Evolutionary conservation across 1,140 invertebrate species (phyloP), one percentile per base, ranked within the genome.

Genomic region (Euura lappo): DNA sequence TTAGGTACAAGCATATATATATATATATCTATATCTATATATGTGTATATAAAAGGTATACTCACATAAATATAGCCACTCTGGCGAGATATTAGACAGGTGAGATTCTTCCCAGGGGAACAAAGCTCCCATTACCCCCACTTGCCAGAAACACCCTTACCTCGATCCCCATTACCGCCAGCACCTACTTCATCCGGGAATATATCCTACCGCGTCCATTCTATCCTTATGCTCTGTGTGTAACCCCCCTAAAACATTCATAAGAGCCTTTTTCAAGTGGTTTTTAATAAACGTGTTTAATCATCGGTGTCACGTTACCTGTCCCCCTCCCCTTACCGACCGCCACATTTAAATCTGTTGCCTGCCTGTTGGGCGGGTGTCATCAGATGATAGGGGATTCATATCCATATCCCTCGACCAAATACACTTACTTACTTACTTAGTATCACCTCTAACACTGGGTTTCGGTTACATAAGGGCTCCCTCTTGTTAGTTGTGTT

Each of bases 211-310:
- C 28, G 28, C 28, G 28, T 28, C 28, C 51, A 2, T 4, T n/a
- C 51, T 60, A 8, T 3, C 51, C 51, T 6, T 60, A 3, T n/a
- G 2, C 47, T n/a, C 7, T n/a, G 7, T 28, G 28, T 28, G 0
- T 28, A 28, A 79, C 78, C 79, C 78, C 71, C 67, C 76, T 84
- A 79, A 81, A 82, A 83, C 79, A 83, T 82, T 83, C 80, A 83
- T 82, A 83, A 80, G 81, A 83, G 76, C 75, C 68, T 51, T 28
- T 28, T 72, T 77, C 84, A 83, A 85, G 81, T 85, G 80, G 83
- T 81, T 85, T 84, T 84, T 82, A 84, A 84, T 86, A 83, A 84
- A 84, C 77, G 79, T 84, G 83, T 84, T 85, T 84, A 84, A 85
- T 84, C 83, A 84, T 77, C 71, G 76, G 78, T 81, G 74, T 84